phyloP scores from a whole-genome alignment of 2,113 vertebrate species.

The Glaucidium brasilianum region DNA sequence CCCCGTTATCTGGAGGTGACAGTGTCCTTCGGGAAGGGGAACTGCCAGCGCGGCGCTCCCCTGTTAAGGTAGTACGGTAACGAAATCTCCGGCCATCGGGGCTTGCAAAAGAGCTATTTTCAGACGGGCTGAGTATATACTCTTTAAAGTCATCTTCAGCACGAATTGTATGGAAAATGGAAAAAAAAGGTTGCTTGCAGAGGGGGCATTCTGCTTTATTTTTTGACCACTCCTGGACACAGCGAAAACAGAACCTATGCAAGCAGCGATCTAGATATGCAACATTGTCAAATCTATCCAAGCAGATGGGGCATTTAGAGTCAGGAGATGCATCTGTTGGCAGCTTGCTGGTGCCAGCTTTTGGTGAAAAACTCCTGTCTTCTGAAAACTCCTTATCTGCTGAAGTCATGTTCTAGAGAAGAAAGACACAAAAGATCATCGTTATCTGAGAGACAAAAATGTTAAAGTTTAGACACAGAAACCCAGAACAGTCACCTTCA shows the following conservation, averaged over 20 bases:
- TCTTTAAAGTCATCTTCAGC: conserved; percentile 92
- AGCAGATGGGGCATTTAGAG: conserved; percentile 96
- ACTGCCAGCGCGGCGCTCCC: conserved; percentile 58
- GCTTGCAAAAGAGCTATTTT: conserved; percentile 78
- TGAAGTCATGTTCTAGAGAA: conserved; percentile 81
- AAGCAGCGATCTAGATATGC: conserved; percentile 89
- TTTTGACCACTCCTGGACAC: conserved; percentile 96
- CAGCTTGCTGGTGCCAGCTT: conserved; percentile 74
- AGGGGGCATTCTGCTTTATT: conserved; percentile 97
- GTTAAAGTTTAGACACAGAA: not conserved
- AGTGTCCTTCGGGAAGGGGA: conserved; percentile 67
- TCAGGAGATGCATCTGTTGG: conserved; percentile 88
- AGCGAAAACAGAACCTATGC: conserved; percentile 95
- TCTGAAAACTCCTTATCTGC: conserved; percentile 78
- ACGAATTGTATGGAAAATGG: conserved; percentile 92
- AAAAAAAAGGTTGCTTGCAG: conserved; percentile 93
- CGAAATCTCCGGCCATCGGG: conserved; percentile 84
- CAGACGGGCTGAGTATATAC: conserved; percentile 80
- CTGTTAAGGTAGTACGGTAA: conserved; percentile 87
- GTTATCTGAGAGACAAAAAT: not conserved
- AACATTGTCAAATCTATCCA: conserved; percentile 92
- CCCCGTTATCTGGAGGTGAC: conserved; percentile 81
- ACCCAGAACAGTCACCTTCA: accelerated
- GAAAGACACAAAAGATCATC: conserved; percentile 19
- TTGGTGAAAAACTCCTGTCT: conserved; percentile 68